Conservation (phyloP, 2,113 vertebrate species). For the Petaurus breviceps region DNA sequence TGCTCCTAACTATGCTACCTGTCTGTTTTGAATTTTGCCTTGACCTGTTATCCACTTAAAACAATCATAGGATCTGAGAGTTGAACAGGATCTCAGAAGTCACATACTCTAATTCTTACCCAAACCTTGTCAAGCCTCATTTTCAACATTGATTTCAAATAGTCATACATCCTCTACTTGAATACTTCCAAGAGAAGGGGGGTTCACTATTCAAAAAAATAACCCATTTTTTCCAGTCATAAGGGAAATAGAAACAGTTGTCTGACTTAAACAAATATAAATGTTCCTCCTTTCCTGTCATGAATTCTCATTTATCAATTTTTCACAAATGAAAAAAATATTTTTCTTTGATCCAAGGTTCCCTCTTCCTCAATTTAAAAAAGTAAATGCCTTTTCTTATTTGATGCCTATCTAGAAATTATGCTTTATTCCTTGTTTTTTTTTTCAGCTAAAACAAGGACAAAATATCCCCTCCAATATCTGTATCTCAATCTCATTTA, state of each 20-base stretch:
- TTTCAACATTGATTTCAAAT: background rate
- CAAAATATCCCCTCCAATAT: background rate
- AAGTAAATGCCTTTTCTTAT: background rate
- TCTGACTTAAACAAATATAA: background rate
- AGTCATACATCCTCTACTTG: no score
- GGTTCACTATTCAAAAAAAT: background rate
- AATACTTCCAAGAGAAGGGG: no score
- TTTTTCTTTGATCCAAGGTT: background rate
- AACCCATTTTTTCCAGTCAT: no score
- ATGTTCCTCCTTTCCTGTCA: background rate
- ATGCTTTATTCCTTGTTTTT: slow-evolving; percentile 16
- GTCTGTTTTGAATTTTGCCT: slow-evolving; percentile 36
- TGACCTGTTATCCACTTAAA: slow-evolving; percentile 7
- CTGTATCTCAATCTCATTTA: slow-evolving; percentile 5
- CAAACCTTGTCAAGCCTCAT: background rate
- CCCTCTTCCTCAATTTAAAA: background rate
- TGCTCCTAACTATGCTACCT: background rate
- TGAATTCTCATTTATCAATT: slow-evolving; percentile 16
- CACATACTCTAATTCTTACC: background rate
- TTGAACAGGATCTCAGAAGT: background rate
- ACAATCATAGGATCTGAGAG: background rate
- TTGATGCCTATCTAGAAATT: background rate
- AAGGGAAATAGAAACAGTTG: background rate
- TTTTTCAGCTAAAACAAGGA: slow-evolving; percentile 5
- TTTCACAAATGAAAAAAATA: background rate